phyloP scores from a whole-genome alignment of 1,140 invertebrate species.

The Drosophila kepulauana region DNA sequence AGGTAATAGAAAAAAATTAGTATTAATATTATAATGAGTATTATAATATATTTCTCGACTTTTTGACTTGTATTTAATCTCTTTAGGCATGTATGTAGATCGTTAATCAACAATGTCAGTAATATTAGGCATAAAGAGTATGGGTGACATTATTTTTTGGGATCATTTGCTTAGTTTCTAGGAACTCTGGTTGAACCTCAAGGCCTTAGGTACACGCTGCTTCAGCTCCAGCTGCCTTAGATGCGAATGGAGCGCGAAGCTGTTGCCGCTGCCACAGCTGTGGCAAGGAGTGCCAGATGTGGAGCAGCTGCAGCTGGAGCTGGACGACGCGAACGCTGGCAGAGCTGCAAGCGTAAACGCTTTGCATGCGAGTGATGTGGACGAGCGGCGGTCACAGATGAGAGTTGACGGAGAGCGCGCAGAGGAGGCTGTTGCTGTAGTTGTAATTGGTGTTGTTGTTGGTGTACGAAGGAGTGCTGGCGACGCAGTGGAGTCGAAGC shows the following conservation, averaged over 20 bases:
- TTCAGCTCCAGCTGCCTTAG: background rate
- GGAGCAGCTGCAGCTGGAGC: conserved; percentile 2
- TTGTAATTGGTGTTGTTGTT: background rate
- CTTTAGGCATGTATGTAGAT: too few species aligned
- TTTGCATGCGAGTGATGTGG: conserved; percentile 32
- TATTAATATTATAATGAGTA: too few species aligned
- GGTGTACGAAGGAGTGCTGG: conserved; percentile 44
- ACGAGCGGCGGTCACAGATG: background rate
- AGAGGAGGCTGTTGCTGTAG: background rate
- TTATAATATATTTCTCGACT: too few species aligned
- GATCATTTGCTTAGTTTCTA: conserved; percentile 19
- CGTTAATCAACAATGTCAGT: too few species aligned
- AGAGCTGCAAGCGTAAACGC: conserved; percentile 43
- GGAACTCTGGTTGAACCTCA: conserved; percentile 49
- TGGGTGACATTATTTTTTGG: conserved; percentile 21
- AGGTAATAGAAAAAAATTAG: too few species aligned
- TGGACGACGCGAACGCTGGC: conserved; percentile 16
- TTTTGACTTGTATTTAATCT: too few species aligned
- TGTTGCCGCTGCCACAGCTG: conserved; percentile 4
- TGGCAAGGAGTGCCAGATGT: background rate
- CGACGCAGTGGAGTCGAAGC: conserved; percentile 35
- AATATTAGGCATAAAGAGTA: too few species aligned
- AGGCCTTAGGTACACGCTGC: conserved; percentile 7
- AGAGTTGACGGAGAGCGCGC: background rate
- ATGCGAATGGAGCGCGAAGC: conserved; percentile 60